Evolutionary conservation across 2,113 vertebrate species (phyloP).

Genomic region (Rhynchopsitta pachyrhyncha): DNA sequence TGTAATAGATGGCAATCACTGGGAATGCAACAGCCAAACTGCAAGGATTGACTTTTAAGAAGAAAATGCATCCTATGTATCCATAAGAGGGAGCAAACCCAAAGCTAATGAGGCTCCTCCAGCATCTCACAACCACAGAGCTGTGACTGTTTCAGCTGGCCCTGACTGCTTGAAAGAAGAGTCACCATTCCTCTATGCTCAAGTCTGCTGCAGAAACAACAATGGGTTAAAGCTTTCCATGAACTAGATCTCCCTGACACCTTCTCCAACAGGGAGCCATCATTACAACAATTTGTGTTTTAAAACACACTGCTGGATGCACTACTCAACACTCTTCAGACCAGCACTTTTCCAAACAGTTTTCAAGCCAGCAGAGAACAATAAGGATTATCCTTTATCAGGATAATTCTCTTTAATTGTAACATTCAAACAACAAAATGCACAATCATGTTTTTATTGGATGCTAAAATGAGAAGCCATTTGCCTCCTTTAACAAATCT

Average conservation of each 20-base stretch:
- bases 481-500: not conserved
- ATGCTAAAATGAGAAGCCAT: not conserved
- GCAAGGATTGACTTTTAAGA: not conserved
- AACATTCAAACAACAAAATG: not conserved
- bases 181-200: not conserved
- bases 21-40: not conserved
- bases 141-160: not conserved
- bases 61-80: not conserved
- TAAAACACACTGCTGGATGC: not conserved
- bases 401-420: not conserved
- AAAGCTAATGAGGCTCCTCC: not conserved
- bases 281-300: not conserved
- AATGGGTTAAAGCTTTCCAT: not conserved
- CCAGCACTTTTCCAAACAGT: not conserved
- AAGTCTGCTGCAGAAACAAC: not conserved
- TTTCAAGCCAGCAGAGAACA: not conserved
- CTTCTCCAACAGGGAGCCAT: not conserved
- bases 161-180: not conserved
- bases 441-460: not conserved
- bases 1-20: not conserved
- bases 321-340: not conserved
- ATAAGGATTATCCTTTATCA: not conserved
- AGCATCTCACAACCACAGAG: not conserved
- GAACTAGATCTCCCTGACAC: not conserved
- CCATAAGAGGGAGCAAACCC: not conserved